These are phyloP conservation scores for Eulithis prunata DNA, from an alignment of 2,888 invertebrate genomes.

Conservation along the genomic window DNA sequence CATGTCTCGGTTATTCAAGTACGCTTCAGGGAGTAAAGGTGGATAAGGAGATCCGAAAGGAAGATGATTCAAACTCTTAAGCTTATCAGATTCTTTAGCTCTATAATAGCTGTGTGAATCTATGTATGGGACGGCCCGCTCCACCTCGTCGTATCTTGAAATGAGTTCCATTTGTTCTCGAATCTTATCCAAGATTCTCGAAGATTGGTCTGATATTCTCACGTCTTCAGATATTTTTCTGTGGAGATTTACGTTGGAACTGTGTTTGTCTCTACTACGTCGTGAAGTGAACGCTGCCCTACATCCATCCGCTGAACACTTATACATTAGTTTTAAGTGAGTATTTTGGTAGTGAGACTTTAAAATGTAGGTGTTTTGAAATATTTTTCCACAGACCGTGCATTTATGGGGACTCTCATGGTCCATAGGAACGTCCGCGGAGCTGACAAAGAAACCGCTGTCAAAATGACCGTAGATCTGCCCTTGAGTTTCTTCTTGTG, in stretches of 20 bases:
- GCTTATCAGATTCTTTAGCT: conserved; percentile 69
- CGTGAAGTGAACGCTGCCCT: conserved; percentile 97
- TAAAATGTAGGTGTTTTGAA: conserved; percentile 96
- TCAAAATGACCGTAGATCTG: conserved; percentile 89
- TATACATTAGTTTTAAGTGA: conserved; percentile 97
- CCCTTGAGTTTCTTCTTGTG: conserved; percentile 85
- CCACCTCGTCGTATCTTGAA: conserved; percentile 90
- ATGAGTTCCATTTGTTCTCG: conserved; percentile 91
- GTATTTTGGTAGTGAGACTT: conserved; percentile 98
- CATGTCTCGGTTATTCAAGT: conserved; percentile 72
- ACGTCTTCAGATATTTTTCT: conserved; percentile 90
- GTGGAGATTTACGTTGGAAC: conserved; percentile 95
- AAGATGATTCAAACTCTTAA: conserved; percentile 63
- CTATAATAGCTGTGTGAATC: conserved; percentile 79
- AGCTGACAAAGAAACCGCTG: conserved; percentile 88
- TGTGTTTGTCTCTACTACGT: conserved; percentile 95
- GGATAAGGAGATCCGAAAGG: conserved; percentile 69
- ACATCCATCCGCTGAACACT: conserved; percentile 97
- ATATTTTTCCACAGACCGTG: conserved; percentile 95
- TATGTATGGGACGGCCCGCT: conserved; percentile 84
- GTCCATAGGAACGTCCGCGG: conserved; percentile 94
- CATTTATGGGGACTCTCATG: conserved; percentile 96
- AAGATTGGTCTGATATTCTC: conserved; percentile 69
- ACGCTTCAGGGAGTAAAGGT: conserved; percentile 69
- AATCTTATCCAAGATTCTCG: conserved; percentile 82